phyloP scores from a whole-genome alignment of 1,140 invertebrate species.

The Acromyrmex echinatior region DNA sequence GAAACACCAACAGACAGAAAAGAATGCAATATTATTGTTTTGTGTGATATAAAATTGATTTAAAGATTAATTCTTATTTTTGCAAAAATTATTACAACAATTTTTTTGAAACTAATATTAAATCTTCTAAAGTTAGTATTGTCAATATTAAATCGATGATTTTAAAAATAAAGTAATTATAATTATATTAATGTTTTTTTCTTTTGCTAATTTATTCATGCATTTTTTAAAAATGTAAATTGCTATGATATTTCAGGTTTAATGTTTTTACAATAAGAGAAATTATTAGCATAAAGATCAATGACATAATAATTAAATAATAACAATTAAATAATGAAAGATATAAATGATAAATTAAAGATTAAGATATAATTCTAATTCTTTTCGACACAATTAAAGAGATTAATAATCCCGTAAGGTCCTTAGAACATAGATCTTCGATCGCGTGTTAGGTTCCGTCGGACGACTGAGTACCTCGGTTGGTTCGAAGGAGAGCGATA shows the following conservation, averaged over 20 bases:
- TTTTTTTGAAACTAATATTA: neutral
- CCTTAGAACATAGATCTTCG: constrained; percentile 30
- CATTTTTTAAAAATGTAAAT: neutral
- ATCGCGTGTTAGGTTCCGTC: constrained; percentile 58
- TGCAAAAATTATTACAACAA: too few relatives aligned
- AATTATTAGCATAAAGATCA: neutral
- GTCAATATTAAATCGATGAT: neutral
- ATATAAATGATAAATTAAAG: neutral
- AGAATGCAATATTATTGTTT: neutral
- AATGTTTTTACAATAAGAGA: neutral
- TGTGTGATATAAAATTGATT: neutral
- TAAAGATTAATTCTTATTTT: neutral
- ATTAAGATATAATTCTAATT: neutral
- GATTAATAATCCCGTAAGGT: constrained; percentile 15
- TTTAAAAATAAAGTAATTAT: neutral
- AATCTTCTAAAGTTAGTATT: neutral
- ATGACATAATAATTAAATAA: neutral
- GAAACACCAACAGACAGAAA: neutral
- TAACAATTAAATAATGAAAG: neutral
- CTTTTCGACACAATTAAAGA: neutral
- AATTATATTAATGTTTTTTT: neutral
- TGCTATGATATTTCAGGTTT: neutral
- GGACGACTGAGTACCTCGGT: constrained; percentile 40
- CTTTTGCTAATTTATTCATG: neutral
- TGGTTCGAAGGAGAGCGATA: constrained; percentile 68